phyloP scores from a whole-genome alignment of 2,888 invertebrate genomes.

The Perdita meconis region DNA sequence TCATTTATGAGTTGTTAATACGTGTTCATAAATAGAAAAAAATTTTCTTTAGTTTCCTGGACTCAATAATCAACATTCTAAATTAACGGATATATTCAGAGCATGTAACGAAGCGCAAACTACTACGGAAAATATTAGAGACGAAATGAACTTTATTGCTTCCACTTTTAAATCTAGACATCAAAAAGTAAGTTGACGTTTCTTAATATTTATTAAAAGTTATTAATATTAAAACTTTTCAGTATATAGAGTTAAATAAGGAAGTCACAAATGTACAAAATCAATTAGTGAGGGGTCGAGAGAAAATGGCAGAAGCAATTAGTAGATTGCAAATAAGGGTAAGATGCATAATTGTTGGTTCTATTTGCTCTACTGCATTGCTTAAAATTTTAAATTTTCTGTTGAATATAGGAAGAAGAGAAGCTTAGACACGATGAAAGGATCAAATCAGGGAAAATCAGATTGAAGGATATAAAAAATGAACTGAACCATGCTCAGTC shows the following conservation, averaged over 20 bases:
- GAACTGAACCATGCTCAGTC: conserved; percentile 76
- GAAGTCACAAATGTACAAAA: conserved; percentile 73
- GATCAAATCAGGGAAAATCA: conserved; percentile 72
- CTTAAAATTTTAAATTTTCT: neutral
- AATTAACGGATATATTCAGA: conserved; percentile 80
- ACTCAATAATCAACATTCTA: conserved; percentile 72
- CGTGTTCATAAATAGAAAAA: neutral
- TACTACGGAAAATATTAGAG: conserved; percentile 79
- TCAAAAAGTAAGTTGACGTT: conserved; percentile 72
- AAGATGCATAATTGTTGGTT: conserved; percentile 35
- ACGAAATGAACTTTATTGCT: conserved; percentile 76
- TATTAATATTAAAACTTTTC: conserved; percentile 42
- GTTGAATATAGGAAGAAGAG: conserved; percentile 74
- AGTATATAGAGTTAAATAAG: conserved; percentile 76
- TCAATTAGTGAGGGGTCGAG: conserved; percentile 72
- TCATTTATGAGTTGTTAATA: neutral
- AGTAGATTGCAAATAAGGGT: conserved; percentile 77
- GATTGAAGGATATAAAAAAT: conserved; percentile 80
- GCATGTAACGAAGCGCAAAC: conserved; percentile 81
- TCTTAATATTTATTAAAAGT: neutral
- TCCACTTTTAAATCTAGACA: conserved; percentile 76
- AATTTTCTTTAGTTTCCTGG: conserved; percentile 37
- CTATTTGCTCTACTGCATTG: neutral
- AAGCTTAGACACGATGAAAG: conserved; percentile 72
- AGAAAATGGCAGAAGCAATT: conserved; percentile 73